Evolutionary conservation across 2,888 invertebrate genomes (phyloP).

Genomic region (Tricholauxania praeusta): DNA sequence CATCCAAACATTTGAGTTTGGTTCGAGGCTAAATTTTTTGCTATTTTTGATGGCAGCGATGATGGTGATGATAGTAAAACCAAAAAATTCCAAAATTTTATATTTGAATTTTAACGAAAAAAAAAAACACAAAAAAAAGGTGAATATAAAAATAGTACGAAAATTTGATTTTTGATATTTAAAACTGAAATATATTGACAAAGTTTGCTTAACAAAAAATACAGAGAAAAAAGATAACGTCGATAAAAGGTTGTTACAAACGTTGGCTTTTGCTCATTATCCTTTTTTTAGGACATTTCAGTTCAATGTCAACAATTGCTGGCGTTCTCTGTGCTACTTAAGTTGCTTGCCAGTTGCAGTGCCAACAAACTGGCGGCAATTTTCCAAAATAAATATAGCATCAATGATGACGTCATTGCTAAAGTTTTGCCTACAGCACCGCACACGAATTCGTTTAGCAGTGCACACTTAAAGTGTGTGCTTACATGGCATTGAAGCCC

Average conservation of each 20-base stretch:
- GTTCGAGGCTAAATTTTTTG: too few relatives aligned
- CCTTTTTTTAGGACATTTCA: background rate
- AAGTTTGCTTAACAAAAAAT: constrained; percentile 9
- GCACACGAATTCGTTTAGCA: too few relatives aligned
- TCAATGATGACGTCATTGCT: constrained; percentile 18
- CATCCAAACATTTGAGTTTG: too few relatives aligned
- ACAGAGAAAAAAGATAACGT: background rate
- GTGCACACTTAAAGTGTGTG: too few relatives aligned
- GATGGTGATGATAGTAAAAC: background rate
- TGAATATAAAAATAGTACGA: constrained; percentile 35
- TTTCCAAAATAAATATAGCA: background rate
- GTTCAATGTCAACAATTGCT: constrained; percentile 18
- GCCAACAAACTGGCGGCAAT: background rate
- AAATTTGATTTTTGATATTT: constrained; percentile 36
- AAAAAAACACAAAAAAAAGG: constrained; percentile 20
- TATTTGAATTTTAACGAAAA: constrained; percentile 36
- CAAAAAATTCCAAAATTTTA: constrained; percentile 32
- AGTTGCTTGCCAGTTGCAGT: background rate
- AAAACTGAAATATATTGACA: constrained; percentile 3
- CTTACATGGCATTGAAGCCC: too few relatives aligned
- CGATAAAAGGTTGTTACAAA: too few relatives aligned
- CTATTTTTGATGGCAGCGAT: too few relatives aligned
- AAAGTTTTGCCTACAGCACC: background rate
- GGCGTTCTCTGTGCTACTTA: background rate
- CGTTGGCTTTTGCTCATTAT: too few relatives aligned